Evolutionary conservation across 2,888 invertebrate species (phyloP).

Genomic region (Dorcus hopei): DNA sequence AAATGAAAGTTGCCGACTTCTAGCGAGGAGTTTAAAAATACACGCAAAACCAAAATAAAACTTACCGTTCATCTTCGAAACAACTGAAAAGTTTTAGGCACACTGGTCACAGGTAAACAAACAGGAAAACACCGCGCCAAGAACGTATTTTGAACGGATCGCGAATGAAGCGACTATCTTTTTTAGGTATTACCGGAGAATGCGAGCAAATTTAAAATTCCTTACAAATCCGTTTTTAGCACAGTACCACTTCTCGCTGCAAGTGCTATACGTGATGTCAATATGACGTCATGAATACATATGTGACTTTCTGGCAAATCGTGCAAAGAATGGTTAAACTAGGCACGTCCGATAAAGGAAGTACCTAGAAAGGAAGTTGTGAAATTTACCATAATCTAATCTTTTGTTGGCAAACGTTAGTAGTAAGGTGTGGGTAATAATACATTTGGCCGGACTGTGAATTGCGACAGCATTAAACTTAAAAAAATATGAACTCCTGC

Average conservation of each 20-base stretch:
- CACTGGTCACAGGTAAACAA: neutral
- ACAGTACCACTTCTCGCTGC: neutral
- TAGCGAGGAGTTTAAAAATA: too few relatives aligned
- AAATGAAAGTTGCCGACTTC: too few relatives aligned
- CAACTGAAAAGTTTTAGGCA: neutral
- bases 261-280: slow-evolving; percentile 11
- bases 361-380: slow-evolving; percentile 2
- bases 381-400: slow-evolving; percentile 1
- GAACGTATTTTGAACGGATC: neutral
- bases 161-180: too few relatives aligned
- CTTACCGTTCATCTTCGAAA: neutral
- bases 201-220: neutral
- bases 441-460: too few relatives aligned
- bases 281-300: slow-evolving; percentile 19
- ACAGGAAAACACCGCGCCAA: neutral
- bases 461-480: too few relatives aligned
- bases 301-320: slow-evolving; percentile 11
- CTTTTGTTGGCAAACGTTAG: too few relatives aligned
- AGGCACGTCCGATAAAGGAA: neutral
- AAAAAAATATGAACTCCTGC: too few relatives aligned
- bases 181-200: neutral
- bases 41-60: neutral
- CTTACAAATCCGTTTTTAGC: neutral
- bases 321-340: slow-evolving; percentile 1
- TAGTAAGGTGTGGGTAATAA: too few relatives aligned